Evolutionary conservation across 2,888 invertebrate species (phyloP).

Genomic region (Copidosoma aretas): DNA sequence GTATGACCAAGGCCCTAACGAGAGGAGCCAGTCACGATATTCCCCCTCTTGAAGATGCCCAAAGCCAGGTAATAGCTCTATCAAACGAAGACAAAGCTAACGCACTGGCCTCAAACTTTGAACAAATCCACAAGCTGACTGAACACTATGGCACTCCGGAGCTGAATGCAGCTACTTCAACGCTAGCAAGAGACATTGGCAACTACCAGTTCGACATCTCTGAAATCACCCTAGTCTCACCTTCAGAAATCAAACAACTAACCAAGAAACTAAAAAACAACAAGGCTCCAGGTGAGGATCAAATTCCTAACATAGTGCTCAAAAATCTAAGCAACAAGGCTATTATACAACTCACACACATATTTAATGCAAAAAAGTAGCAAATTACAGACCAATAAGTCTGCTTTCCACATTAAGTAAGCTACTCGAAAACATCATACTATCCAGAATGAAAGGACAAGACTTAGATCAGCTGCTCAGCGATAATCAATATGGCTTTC

Average conservation of each 20-base stretch:
- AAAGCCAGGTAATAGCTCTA: background rate
- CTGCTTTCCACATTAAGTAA: constrained; percentile 36
- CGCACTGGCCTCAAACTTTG: background rate
- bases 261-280: background rate
- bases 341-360: constrained; percentile 29
- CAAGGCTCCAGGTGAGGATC: constrained; percentile 33
- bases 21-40: background rate
- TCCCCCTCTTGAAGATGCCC: background rate
- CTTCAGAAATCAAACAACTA: background rate
- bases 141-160: background rate
- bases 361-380: constrained; percentile 23
- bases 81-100: background rate
- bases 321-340: constrained; percentile 35
- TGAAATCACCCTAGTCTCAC: background rate
- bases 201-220: background rate
- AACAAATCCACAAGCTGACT: background rate
- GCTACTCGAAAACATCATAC: constrained; percentile 35
- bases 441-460: constrained; percentile 32
- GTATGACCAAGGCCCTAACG: background rate
- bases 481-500: constrained; percentile 50
- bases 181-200: background rate
- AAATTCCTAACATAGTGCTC: constrained; percentile 35
- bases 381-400: constrained; percentile 33
- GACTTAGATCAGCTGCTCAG: constrained; percentile 38
- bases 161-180: too few relatives aligned